Base-by-base conservation (phyloP, 2,113 vertebrate genomes). In the Pheucticus melanocephalus region DNA sequence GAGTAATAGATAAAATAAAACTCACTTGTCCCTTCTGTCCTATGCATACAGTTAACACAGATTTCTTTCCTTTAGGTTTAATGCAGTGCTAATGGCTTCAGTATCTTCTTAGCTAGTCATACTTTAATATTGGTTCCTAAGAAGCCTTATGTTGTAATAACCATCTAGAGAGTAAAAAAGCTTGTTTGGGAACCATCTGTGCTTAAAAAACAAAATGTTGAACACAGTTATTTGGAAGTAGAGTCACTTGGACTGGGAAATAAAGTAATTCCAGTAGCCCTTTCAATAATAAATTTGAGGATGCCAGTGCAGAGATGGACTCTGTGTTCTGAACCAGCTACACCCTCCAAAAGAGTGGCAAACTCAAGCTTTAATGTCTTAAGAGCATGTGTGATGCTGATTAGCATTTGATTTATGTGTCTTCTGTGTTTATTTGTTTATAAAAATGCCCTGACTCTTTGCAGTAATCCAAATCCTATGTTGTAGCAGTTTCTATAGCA, bases 401-500 rank as follows among this genome's bases (percentile, higher is more conserved):
- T 91, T 91, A 89, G 12, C 10, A 51, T 88, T 95, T 94, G 61
- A 93, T 87, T 91, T 87, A 90, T 81, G 39, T 64, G 48, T 87
- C 50, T 82, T 50, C 54, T 45, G 13, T 86, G 68, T 91, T 54
- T 95, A 47, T 92, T 95, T 93, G 39, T 94, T 96, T 96, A 88
- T 56, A 93, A 90, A 94, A 86, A 82, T 61, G 40, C 17, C 64
- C 56, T 80, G 35, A 11, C 54, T 88, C 33, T 86, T 75, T 37
- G 7, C 30, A 6, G 24, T 37, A 88, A 75, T 68, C 51, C n/a
- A 88, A 70, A 85, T 50, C 40, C n/a, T 59, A 70, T 81, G 48
- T 90, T 95, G 61, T 76, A 75, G 57, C 48, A 47, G 82, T 96
- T 95, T 96, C 92, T 71, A 93, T 95, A 57, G 64, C 80, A 96